phyloP scores from a whole-genome alignment of 2,113 vertebrate species.

The Rhynchomys soricoides region DNA sequence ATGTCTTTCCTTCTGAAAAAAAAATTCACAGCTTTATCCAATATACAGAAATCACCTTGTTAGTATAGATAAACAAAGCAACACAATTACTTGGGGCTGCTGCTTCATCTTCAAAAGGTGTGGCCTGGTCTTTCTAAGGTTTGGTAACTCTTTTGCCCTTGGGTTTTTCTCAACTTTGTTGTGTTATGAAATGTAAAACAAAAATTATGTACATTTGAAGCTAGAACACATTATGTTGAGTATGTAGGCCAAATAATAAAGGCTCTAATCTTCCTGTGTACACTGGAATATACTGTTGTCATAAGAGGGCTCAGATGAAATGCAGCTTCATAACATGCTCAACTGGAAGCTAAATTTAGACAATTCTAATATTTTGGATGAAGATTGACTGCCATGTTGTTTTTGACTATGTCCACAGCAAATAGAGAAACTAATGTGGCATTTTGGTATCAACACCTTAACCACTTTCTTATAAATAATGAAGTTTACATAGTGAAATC shows the following conservation, averaged over 20 bases:
- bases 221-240: slow-evolving; percentile 7
- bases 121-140: slow-evolving; percentile 13
- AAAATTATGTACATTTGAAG: slow-evolving; percentile 27
- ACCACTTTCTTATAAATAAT: slow-evolving; percentile 7
- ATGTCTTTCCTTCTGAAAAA: slow-evolving; percentile 51
- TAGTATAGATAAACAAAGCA: slow-evolving; percentile 33
- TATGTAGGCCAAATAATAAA: slow-evolving; percentile 46
- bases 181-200: slow-evolving; percentile 23
- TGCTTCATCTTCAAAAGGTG: not conserved
- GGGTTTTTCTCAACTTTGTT: not conserved
- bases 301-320: not conserved
- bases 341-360: not conserved
- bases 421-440: not conserved
- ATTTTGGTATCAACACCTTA: slow-evolving; percentile 7
- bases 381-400: not conserved
- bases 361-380: slow-evolving; percentile 50
- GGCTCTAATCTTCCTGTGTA: not conserved
- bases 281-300: not conserved
- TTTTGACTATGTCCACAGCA: slow-evolving; percentile 29
- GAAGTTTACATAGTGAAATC: slow-evolving; percentile 46
- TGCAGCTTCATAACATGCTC: not conserved
- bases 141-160: not conserved
- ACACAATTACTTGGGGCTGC: not conserved
- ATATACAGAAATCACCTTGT: slow-evolving; percentile 42
- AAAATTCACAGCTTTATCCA: slow-evolving; percentile 8